Evolutionary conservation across 2,888 invertebrate species (phyloP), one percentile per base, ranked within the genome.

Genomic region (Osedax fenrisi): DNA sequence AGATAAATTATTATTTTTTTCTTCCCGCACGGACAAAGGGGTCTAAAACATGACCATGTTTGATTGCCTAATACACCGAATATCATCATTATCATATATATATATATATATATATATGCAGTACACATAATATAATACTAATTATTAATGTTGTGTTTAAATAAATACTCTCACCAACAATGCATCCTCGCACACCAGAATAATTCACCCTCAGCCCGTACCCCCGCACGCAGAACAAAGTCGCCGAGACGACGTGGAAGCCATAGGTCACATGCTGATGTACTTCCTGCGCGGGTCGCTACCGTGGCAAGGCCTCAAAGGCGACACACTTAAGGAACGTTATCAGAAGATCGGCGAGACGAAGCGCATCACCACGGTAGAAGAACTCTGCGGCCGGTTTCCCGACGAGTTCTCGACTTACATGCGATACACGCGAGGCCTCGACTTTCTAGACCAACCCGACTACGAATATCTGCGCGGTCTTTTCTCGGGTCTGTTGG

Each of bases 321-420:
- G 97, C 82, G 97, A 97, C 87, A 97, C 96, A 83, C 89, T 97
- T 84, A 97, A 97, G 88, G 96, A 97, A 87, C 80, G 98, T 85
- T 99, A 99, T 88, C 97, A 98, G 88, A 98, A 98, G 89, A 99
- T 99, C 86, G 98, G 98, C 82, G 98, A 99, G 87, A 98, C 98
- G 80, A 99, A 99, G 87, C 89, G 97, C 83, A 93, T 96, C 81
- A 99, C 98, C 80, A 94, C 96, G 76, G 94, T 99, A 83, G 98
- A 98, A 88, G 91, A 91, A 77, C 84, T 89, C 41, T 89, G 89
- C 85, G 89, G 89, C 83, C 88, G 88, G 79, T 88, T 88, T 83
- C 89, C 89, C 79, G 97, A 97, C 86, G 97, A 98, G 87, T 90
- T 98, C 89, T 92, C 95, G 79, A 94, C 92, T 84, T 98, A 98